Evolutionary conservation across 1,140 invertebrate genomes (phyloP), one percentile per base, ranked within the genome.

Genomic region (Ptiloglossa arizonensis): DNA sequence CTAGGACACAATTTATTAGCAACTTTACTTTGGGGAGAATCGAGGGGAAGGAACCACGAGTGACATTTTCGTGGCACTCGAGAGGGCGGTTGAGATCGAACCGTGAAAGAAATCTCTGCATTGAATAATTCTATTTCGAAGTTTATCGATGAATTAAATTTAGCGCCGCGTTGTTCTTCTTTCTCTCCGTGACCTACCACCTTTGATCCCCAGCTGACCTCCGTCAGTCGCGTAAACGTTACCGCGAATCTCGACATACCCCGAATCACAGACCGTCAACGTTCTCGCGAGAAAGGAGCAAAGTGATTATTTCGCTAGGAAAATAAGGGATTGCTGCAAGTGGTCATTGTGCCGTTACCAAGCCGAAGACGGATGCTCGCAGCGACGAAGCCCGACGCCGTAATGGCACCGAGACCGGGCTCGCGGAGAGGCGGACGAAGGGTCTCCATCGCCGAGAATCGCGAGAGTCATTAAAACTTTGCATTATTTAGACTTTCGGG

Each of bases 401-500:
- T 82, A 83, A 83, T 82, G 38, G 63, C 44, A 5, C 5, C 32
- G n/a, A 5, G 41, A n/a, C 15, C 32, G 59, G 62, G 41, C 11
- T n/a, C 38, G 24, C 35, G 17, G n/a, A 38, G 19, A 27, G 38
- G 48, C 19, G n/a, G n/a, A n/a, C n/a, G 56, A 64, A 68, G 38
- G 59, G 56, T 46, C 50, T 78, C 32, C 74, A 64, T 63, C 44
- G 68, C 35, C 50, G 63, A 69, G 72, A 64, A 62, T 73, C 48
- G 57, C 64, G 59, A n/a, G 46, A 68, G 76, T 85, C 84, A 76
- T 86, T 86, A 86, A 86, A 86, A 85, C 70, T 86, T 86, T 82
- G 54, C 80, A 80, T 82, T 86, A 82, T 86, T 82, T 85, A 85
- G 64, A 85, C 66, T 75, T 81, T 69, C 32, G 60, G 69, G 69